These are phyloP conservation scores for Camponotus vicinus DNA, from an alignment of 1,140 invertebrate genomes.

Conservation along the genomic window DNA sequence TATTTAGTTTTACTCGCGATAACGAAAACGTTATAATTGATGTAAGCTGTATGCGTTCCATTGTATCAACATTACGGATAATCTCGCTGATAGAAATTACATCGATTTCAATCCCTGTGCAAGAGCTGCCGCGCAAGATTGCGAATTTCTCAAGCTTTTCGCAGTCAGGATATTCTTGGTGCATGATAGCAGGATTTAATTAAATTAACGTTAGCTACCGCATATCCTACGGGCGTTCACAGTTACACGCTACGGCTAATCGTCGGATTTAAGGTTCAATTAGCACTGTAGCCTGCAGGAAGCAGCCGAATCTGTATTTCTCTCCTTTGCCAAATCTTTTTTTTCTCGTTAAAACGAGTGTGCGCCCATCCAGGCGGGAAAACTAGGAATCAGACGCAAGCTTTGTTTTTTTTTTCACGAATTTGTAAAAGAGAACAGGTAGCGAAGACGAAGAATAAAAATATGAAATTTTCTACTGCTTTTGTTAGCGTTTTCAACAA, in stretches of 20 bases:
- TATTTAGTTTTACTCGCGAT: background rate
- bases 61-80: background rate
- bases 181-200: conserved; percentile 75
- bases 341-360: conserved; percentile 1
- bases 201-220: conserved; percentile 79
- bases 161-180: conserved; percentile 71
- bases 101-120: background rate
- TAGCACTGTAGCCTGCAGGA: conserved; percentile 65
- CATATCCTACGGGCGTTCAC: conserved; percentile 66
- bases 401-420: conserved; percentile 18
- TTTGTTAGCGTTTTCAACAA: conserved; percentile 36
- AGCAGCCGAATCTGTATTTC: conserved; percentile 3
- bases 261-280: conserved; percentile 72
- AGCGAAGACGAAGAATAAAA: conserved; percentile 29
- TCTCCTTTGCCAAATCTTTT: background rate
- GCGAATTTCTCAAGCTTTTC: conserved; percentile 23
- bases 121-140: background rate
- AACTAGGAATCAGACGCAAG: conserved; percentile 17
- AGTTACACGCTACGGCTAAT: conserved; percentile 81
- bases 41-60: background rate
- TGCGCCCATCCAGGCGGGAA: background rate
- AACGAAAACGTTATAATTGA: background rate
- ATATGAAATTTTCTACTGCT: background rate
- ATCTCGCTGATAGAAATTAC: conserved; percentile 21
- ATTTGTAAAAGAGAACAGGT: background rate